Conservation (phyloP, 2,113 vertebrate species). For the Nansenia antarctica region DNA sequence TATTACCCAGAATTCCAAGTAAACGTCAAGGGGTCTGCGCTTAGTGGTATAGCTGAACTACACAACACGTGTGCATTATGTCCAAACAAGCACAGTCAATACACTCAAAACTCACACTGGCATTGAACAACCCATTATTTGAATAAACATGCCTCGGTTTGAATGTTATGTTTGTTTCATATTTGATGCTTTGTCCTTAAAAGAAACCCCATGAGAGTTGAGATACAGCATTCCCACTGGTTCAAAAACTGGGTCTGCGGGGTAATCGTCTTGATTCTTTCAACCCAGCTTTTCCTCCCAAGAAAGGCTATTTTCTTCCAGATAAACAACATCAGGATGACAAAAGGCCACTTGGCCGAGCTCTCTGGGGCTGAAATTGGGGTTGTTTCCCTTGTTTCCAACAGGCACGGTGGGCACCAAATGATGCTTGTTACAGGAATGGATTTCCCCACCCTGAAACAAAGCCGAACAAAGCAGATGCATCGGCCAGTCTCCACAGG, state of each 20-base stretch:
- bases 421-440: conserved; percentile 32
- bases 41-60: too few species aligned
- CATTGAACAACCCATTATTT: too few species aligned
- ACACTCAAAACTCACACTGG: too few species aligned
- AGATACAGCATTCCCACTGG: neutral
- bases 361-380: conserved; percentile 1
- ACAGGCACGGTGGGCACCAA: conserved; percentile 16
- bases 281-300: neutral
- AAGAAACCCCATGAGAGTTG: neutral
- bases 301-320: neutral
- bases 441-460: conserved; percentile 3
- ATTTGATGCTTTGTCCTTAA: neutral
- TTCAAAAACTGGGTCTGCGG: neutral
- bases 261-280: neutral
- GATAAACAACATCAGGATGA: neutral
- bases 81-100: too few species aligned
- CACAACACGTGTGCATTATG: too few species aligned
- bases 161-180: neutral
- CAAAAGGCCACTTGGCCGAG: neutral
- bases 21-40: too few species aligned
- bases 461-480: neutral
- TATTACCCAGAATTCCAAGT: too few species aligned
- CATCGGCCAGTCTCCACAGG: neutral
- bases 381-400: conserved; percentile 27
- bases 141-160: too few species aligned